Conservation (phyloP, 2,888 invertebrate genomes). For the Cataglyphis albicans region DNA sequence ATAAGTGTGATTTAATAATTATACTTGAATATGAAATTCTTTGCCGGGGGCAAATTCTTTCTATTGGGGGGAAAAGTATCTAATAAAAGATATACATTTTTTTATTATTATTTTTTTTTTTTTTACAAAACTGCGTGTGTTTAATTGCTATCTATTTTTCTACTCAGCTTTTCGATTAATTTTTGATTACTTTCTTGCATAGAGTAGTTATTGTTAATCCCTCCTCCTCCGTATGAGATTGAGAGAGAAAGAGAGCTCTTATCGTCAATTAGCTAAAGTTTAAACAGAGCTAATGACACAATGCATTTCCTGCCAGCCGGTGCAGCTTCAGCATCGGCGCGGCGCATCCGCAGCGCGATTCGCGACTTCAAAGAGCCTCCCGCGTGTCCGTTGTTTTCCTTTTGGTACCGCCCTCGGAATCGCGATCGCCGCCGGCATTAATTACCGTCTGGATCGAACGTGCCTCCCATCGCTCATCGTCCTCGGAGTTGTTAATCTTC, state of each 20-base stretch:
- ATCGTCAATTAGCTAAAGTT: constrained; percentile 77
- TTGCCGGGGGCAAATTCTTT: too few relatives aligned
- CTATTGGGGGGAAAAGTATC: neutral
- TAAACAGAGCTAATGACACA: constrained; percentile 79
- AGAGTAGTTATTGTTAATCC: neutral
- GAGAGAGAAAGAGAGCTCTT: constrained; percentile 63
- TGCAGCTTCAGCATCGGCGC: constrained; percentile 49
- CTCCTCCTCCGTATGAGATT: neutral
- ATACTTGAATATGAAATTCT: neutral
- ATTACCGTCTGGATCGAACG: constrained; percentile 71
- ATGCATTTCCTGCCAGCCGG: constrained; percentile 75
- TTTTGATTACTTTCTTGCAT: neutral
- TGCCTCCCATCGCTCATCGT: constrained; percentile 64
- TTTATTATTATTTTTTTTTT: neutral
- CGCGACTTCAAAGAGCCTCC: constrained; percentile 59
- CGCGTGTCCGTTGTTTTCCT: constrained; percentile 45
- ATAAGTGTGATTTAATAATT: neutral
- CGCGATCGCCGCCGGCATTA: constrained; percentile 72
- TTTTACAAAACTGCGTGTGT: neutral
- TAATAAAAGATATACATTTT: neutral
- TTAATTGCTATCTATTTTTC: neutral
- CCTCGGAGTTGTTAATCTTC: constrained; percentile 66
- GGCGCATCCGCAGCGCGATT: constrained; percentile 44
- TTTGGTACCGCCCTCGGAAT: constrained; percentile 61
- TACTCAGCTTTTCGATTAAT: neutral